These are phyloP conservation scores for Plutomurus gul DNA, from an alignment of 1,140 invertebrate genomes.

Conservation along the genomic window DNA sequence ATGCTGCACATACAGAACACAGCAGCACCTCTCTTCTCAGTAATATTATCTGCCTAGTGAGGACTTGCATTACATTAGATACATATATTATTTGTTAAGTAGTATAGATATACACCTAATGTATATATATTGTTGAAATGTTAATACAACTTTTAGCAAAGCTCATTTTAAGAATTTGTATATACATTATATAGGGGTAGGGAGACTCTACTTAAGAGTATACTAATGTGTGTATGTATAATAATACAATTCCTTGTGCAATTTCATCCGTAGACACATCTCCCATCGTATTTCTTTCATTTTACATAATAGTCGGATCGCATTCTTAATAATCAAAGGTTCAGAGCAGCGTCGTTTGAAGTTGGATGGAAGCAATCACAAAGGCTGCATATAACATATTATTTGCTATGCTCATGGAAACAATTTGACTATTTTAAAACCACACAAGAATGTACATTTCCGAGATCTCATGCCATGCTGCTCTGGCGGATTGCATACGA, in stretches of 20 bases:
- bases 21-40: background rate
- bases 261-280: background rate
- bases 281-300: background rate
- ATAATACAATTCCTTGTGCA: background rate
- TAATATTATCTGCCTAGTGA: slow-evolving; percentile 8
- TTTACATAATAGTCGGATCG: background rate
- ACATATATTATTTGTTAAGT: too few species aligned
- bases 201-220: too few species aligned
- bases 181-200: too few species aligned
- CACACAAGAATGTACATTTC: slow-evolving; percentile 23
- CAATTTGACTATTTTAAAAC: slow-evolving; percentile 26
- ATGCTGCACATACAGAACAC: background rate
- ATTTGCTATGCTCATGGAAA: slow-evolving; percentile 12
- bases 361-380: too few species aligned
- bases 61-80: too few species aligned
- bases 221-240: too few species aligned
- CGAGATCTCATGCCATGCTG: slow-evolving; percentile 2
- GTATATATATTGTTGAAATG: too few species aligned
- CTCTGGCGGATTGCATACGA: too few species aligned
- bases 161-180: too few species aligned
- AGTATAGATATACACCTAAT: too few species aligned
- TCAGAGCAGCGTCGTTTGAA: background rate
- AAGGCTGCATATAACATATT: background rate
- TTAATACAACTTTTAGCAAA: too few species aligned
- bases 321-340: slow-evolving; percentile 14